phyloP scores from a whole-genome alignment of 1,140 invertebrate genomes.

The Drosophila miranda region DNA sequence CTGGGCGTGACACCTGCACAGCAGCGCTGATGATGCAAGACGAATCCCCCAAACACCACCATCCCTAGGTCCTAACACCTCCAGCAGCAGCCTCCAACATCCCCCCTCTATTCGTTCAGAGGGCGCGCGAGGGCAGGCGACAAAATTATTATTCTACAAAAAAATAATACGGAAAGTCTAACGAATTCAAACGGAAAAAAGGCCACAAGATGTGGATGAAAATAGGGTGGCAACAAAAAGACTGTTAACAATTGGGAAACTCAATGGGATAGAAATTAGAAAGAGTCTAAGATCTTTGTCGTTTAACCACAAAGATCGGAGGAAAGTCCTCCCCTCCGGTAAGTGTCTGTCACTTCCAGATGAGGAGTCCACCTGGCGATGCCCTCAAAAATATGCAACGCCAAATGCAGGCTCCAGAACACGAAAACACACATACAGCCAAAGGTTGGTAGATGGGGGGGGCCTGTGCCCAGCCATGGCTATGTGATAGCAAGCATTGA shows the following conservation, averaged over 20 bases:
- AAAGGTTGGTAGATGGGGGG: not conserved
- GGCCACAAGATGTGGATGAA: not conserved
- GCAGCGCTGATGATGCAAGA: conserved; percentile 42
- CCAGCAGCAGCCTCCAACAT: not conserved
- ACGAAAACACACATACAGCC: conserved; percentile 3
- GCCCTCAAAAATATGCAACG: conserved; percentile 44
- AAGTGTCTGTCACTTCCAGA: not conserved
- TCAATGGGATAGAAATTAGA: not conserved
- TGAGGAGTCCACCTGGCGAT: conserved; percentile 4
- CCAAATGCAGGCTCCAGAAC: conserved; percentile 21
- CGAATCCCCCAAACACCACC: conserved; percentile 7
- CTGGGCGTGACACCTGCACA: conserved; percentile 62
- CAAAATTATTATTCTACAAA: conserved; percentile 53
- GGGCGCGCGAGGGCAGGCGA: conserved; percentile 22
- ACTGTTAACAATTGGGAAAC: not conserved
- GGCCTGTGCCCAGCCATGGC: conserved; percentile 15
- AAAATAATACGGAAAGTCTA: conserved; percentile 45
- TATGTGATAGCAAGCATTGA: conserved; percentile 50
- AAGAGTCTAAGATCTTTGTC: not conserved
- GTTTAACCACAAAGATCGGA: too few relatives aligned
- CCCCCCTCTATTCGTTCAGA: conserved; percentile 5
- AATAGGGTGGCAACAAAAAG: not conserved
- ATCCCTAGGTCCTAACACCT: not conserved
- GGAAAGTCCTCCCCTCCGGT: too few relatives aligned
- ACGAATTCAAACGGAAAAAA: conserved; percentile 22